A percentile compares a stretch with the other conserved stretches of the same genome.
Evolutionary conservation across 2,797 vertebrate genomes (phyloP).

Genomic region (Myripristis jacobus): DNA sequence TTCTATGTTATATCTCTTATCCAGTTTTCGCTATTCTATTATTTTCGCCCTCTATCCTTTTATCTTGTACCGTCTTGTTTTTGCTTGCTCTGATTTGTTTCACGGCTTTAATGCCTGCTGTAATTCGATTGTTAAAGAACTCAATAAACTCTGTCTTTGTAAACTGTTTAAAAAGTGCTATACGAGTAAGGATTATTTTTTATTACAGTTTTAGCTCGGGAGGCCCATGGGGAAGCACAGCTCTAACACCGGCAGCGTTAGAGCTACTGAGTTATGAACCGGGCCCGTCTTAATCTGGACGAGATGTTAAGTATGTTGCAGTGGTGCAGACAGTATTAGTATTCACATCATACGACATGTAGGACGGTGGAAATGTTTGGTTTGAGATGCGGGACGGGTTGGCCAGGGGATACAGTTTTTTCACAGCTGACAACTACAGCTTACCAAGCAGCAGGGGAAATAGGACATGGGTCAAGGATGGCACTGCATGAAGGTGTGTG

Average conservation of each 20-base stretch:
- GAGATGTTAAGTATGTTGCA: constrained; percentile 17
- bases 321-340: constrained; percentile 9
- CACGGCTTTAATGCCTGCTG: not conserved
- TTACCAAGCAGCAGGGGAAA: constrained; percentile 59
- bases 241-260: constrained; percentile 7
- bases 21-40: not conserved
- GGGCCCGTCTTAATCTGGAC: constrained; percentile 10
- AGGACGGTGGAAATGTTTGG: constrained; percentile 1
- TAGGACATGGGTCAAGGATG: constrained; percentile 54
- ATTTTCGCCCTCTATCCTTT: not conserved
- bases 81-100: too few species aligned
- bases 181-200: constrained; percentile 5
- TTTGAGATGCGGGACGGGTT: too few species aligned
- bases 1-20: not conserved
- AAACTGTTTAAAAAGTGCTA: too few species aligned
- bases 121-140: constrained; percentile 2
- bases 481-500: constrained; percentile 38
- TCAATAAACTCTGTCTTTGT: not conserved
- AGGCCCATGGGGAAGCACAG: constrained; percentile 36
- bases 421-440: constrained; percentile 54
- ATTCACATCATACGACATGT: constrained; percentile 19
- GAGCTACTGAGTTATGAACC: constrained; percentile 15
- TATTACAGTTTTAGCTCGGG: constrained; percentile 15
- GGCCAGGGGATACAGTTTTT: constrained; percentile 35
- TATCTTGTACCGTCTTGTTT: not conserved